phyloP scores from a whole-genome alignment of 1,140 invertebrate genomes.

The Apolygus lucorum region DNA sequence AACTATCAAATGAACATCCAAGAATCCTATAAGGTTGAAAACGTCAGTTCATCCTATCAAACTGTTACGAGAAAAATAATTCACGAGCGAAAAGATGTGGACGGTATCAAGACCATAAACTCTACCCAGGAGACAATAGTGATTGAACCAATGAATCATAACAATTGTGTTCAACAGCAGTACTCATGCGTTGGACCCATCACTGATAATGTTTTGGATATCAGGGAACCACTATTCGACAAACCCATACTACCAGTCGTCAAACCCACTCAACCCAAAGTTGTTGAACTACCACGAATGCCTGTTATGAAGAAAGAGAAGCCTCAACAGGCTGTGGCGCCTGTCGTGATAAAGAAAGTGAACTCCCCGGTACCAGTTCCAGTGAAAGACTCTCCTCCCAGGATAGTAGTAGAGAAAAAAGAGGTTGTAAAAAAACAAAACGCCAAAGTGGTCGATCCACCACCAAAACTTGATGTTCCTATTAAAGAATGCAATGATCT shows the following conservation, averaged over 20 bases:
- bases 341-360: slow-evolving; percentile 27
- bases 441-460: not conserved
- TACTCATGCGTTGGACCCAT: not conserved
- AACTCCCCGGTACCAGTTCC: not conserved
- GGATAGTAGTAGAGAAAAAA: not conserved
- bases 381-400: not conserved
- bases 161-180: not conserved
- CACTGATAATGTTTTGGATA: not conserved
- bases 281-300: slow-evolving; percentile 24
- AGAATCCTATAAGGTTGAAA: slow-evolving; percentile 23
- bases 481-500: not conserved
- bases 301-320: slow-evolving; percentile 26
- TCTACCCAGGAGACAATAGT: slow-evolving; percentile 24
- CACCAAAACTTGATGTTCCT: not conserved
- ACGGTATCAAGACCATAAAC: slow-evolving; percentile 25
- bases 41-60: slow-evolving; percentile 25
- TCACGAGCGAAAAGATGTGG: slow-evolving; percentile 24
- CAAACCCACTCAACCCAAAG: slow-evolving; percentile 21
- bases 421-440: not conserved
- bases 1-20: slow-evolving; percentile 29
- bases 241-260: not conserved
- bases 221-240: not conserved
- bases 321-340: slow-evolving; percentile 28
- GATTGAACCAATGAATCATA: slow-evolving; percentile 19
- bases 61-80: slow-evolving; percentile 24